Conservation (phyloP, 2,113 vertebrate genomes). For the Anas platyrhynchos region DNA sequence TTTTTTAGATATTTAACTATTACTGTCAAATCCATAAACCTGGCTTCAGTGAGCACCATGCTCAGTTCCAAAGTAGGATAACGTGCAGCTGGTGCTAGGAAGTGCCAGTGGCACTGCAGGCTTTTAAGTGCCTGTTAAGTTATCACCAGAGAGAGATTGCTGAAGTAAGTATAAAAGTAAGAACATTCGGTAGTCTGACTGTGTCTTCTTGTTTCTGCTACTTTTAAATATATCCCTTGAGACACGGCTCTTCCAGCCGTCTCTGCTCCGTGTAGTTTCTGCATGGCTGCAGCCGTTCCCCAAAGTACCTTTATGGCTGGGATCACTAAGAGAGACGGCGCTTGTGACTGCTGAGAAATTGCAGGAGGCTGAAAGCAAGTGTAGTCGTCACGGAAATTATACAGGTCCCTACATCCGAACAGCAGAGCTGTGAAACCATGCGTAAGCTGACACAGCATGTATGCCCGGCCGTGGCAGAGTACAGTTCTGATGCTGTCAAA, state of each 20-base stretch:
- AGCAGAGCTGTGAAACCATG: background rate
- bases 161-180: background rate
- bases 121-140: background rate
- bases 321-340: accelerated
- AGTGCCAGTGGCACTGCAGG: background rate
- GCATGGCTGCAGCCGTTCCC: background rate
- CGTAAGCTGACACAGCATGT: background rate
- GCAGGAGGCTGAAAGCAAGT: background rate
- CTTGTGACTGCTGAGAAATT: background rate
- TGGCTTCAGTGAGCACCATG: background rate
- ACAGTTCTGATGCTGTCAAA: background rate
- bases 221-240: background rate
- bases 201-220: background rate
- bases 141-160: background rate
- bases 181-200: background rate
- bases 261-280: background rate
- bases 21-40: background rate
- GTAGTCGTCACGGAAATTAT: background rate
- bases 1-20: background rate
- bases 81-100: background rate
- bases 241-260: background rate
- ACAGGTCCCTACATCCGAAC: background rate
- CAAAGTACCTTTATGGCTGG: background rate
- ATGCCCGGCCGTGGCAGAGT: background rate
- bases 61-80: background rate